A percentile compares a stretch with the other conserved stretches of the same genome.
phyloP scores from a whole-genome alignment of 2,113 vertebrate genomes.

The Aspidoscelis tigris region DNA sequence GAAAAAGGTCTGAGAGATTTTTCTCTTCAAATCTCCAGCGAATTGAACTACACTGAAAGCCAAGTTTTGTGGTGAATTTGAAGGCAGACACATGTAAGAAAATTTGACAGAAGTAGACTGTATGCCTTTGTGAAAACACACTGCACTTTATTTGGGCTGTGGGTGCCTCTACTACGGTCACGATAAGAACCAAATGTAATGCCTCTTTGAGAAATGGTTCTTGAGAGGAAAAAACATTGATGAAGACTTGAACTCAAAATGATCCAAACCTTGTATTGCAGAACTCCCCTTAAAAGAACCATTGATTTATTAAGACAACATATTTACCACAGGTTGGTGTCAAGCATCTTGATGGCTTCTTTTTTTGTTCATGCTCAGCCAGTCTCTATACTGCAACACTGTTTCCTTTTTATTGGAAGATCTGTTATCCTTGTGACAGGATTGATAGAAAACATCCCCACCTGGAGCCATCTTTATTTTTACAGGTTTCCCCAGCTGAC shows the following conservation, averaged over 20 bases:
- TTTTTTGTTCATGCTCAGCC: slow-evolving; percentile 12
- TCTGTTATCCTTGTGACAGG: slow-evolving; percentile 40
- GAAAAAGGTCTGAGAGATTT: too few relatives aligned
- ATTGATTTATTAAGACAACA: slow-evolving; percentile 50
- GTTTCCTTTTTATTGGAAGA: background rate
- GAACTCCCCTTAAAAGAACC: slow-evolving; percentile 42
- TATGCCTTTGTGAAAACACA: slow-evolving; percentile 15
- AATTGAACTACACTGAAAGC: background rate
- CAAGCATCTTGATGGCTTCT: slow-evolving; percentile 53
- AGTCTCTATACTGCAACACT: slow-evolving; percentile 6
- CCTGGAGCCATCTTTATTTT: slow-evolving; percentile 42
- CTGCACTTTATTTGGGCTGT: slow-evolving; percentile 49
- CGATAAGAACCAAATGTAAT: background rate
- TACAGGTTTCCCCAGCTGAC: slow-evolving; percentile 35
- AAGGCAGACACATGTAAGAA: background rate
- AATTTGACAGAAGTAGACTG: background rate
- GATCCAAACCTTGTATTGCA: slow-evolving; percentile 35
- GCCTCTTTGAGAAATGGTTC: background rate
- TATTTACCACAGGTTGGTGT: slow-evolving; percentile 42
- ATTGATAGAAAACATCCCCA: slow-evolving; percentile 28
- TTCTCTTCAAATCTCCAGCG: background rate
- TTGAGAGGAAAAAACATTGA: slow-evolving; percentile 30
- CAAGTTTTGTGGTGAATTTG: background rate
- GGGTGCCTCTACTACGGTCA: slow-evolving; percentile 21
- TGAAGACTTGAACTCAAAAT: slow-evolving; percentile 50